Conservation (phyloP, 2,113 vertebrate genomes). For the Lasiurus borealis region DNA sequence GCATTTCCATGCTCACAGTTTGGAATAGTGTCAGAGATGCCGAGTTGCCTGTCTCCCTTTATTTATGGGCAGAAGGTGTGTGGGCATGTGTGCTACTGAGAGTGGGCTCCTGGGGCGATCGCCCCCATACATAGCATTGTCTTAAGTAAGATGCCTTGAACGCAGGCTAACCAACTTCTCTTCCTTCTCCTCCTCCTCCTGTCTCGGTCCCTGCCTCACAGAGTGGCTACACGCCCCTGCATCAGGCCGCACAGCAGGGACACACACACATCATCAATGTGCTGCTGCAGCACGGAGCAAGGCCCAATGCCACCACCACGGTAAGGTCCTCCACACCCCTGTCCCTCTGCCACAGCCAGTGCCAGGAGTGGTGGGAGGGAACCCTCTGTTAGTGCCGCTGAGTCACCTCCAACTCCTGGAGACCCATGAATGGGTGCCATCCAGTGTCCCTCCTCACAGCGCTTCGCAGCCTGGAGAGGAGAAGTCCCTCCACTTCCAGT, state of each 20-base stretch:
- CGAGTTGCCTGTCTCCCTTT: background rate
- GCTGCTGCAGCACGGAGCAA: constrained; percentile 95
- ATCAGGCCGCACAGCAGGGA: constrained; percentile 98
- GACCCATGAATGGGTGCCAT: background rate
- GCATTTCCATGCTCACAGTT: background rate
- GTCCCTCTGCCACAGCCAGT: background rate
- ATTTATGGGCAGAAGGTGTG: constrained; percentile 60
- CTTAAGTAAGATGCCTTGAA: background rate
- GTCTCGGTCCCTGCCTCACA: constrained; percentile 65
- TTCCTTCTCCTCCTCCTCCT: too few species aligned
- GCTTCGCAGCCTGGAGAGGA: background rate
- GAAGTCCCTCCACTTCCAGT: background rate
- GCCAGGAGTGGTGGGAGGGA: too few species aligned
- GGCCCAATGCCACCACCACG: constrained; percentile 94
- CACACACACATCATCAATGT: constrained; percentile 98
- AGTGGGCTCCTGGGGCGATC: background rate
- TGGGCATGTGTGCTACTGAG: constrained; percentile 58
- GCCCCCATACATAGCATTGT: background rate
- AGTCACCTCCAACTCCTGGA: background rate
- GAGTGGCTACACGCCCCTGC: constrained; percentile 98
- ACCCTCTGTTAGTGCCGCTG: background rate
- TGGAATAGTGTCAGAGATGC: background rate
- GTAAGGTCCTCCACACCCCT: constrained; percentile 84
- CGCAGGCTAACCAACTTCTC: constrained; percentile 64
- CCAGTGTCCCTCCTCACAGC: background rate